Conservation (phyloP, 2,113 vertebrate genomes). For the Anseranas semipalmata region DNA sequence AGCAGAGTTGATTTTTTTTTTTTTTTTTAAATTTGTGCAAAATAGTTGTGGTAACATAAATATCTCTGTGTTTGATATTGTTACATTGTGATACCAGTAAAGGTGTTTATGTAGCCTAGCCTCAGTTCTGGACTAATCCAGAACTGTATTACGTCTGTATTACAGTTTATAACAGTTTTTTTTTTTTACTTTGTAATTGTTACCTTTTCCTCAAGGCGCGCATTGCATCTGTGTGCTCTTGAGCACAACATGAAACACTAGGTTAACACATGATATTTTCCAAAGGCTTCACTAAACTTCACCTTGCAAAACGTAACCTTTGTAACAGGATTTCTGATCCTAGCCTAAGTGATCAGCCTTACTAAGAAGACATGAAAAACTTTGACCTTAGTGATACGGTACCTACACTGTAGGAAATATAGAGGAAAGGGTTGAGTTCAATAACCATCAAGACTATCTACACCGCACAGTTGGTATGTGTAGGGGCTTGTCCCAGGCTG, state of each 20-base stretch:
- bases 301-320: not conserved
- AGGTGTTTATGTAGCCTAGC: not conserved
- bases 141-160: no score
- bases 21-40: not conserved
- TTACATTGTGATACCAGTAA: not conserved
- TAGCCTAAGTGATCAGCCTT: not conserved
- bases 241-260: not conserved
- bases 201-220: not conserved
- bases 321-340: not conserved
- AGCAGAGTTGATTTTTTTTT: not conserved
- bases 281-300: not conserved
- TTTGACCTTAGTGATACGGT: not conserved
- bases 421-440: not conserved
- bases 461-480: accelerated
- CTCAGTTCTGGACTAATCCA: not conserved
- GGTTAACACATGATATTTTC: not conserved
- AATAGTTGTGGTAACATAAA: not conserved
- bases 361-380: not conserved
- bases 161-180: not conserved
- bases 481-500: no score
- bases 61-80: not conserved
- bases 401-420: not conserved
- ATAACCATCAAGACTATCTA: accelerated
- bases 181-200: accelerated
- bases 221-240: not conserved